These are phyloP conservation scores for Achroia grisella DNA, from an alignment of 1,140 invertebrate genomes.

Conservation along the genomic window DNA sequence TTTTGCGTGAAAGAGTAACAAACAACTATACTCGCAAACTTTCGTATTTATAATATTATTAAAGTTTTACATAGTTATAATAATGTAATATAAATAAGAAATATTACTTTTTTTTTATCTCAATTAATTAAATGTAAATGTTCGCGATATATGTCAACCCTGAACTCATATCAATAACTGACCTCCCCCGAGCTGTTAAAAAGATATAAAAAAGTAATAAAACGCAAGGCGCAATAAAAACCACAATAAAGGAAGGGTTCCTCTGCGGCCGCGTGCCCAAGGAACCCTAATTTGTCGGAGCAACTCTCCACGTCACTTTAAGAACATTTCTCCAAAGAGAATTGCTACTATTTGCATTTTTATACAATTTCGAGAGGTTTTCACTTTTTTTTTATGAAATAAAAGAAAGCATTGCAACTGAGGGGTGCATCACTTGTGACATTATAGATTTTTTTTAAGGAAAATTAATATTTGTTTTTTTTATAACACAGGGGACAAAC, in stretches of 20 bases:
- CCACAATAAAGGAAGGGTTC: constrained; percentile 33
- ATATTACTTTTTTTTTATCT: too few relatives aligned
- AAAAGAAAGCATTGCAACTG: too few relatives aligned
- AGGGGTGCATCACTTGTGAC: too few relatives aligned
- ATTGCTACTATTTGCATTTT: constrained; percentile 17
- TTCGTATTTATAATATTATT: too few relatives aligned
- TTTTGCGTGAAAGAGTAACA: too few relatives aligned
- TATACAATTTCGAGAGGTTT: constrained; percentile 5
- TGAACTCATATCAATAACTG: constrained; percentile 24
- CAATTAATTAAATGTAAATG: too few relatives aligned
- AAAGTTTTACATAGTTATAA: too few relatives aligned
- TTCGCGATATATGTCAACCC: constrained; percentile 11
- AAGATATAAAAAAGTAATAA: constrained; percentile 63
- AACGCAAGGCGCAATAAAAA: constrained; percentile 46
- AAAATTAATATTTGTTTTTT: too few relatives aligned
- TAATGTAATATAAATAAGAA: too few relatives aligned
- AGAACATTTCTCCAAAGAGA: constrained; percentile 10
- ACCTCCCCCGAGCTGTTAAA: constrained; percentile 41
- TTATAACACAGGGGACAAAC: too few relatives aligned
- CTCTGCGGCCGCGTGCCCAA: neutral
- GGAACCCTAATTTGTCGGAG: constrained; percentile 16
- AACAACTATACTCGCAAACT: too few relatives aligned
- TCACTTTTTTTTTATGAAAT: neutral
- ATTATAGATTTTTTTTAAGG: too few relatives aligned
- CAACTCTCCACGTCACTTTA: constrained; percentile 13